Evolutionary conservation across 2,797 vertebrate species (phyloP), one percentile per base, ranked within the genome.

Genomic region (Sebastes miniatus): DNA sequence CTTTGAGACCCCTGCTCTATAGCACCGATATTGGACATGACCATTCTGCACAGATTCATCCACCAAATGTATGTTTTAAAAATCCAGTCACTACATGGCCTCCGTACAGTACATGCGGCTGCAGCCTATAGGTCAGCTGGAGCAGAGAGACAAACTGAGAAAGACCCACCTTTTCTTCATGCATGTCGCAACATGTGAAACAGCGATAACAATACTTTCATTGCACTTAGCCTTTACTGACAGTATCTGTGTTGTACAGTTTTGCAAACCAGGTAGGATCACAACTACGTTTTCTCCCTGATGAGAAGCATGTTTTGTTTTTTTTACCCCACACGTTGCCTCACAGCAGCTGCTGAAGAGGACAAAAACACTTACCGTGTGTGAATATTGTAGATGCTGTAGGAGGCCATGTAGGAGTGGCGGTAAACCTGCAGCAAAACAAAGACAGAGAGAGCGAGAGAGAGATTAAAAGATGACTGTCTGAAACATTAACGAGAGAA

Each of bases 361-460:
- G 29, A 75, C 47, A 63, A 16, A 73, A 25, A 34, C 8, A 69
- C 92, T 84, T 77, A 96, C 96, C 96, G 92, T 24, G 96, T 96
- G 77, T 95, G 95, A 14, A 96, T 94, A 56, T 95, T 96, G 89
- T 96, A 96, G 92, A 96, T 95, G 52, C 95, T 96, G 92, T 96
- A 96, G 79, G 95, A 96, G 10, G 96, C 96, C 87, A 95, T 95
- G 88, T 90, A 95, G 34, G 96, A 96, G 87, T 96, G 91, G 3
- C 94, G 91, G 83, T 96, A 96, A 72, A 96, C 95, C 96, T 96
- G 79, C 24, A 88, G 70, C 14, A 67, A 78, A 71, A 89, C 29
- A 87, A 31, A 84, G 12, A 88, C 22, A 82, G 24, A 56, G 25
- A 65, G 20, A 73, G 58, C 57, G 27, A 27, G 12, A 59, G 31